Evolutionary conservation across 2,888 invertebrate species (phyloP), one percentile per base, ranked within the genome.

Genomic region (Dryocosmus kuriphilus): DNA sequence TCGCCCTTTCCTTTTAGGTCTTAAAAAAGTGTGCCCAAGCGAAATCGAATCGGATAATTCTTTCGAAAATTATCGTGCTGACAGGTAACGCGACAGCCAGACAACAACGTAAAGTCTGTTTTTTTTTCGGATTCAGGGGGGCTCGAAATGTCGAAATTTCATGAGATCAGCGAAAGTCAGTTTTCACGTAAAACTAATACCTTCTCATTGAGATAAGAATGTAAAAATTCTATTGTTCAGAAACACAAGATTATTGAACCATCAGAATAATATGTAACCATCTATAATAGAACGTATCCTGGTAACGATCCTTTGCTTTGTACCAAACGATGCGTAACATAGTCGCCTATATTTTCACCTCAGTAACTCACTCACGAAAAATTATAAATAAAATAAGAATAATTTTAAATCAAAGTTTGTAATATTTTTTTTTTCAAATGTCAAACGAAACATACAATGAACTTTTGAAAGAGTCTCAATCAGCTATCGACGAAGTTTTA

Each of bases 391-490:
- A n/a, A 3, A n/a, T 51, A 51, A n/a, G 2, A 51, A 51, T 51
- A 2, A 51, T 51, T 51, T 51, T 3, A 2, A 51, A 3, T 5
- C 9, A 9, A 51, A 51, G 51, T 22, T 51, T 9, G 0, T 9
- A n/a, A 41, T 22, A 22, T 38, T 67, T 24, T 22, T 24, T 22
- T 24, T 35, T 41, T n/a, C 0, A 32, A 79, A 97, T 97, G 97
- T 96, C 97, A 0, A 96, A 95, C 86, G 92, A 92, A 88, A 95
- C 95, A 0, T 97, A 96, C 88, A 94, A 95, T 81, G 93, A 94
- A 80, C 89, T 96, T 73, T 95, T 97, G 93, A 92, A 93, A 74
- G 93, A 94, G 79, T 93, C 95, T 0, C 94, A 95, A 87, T 87
- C 88, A 35, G 91, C 92, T 65, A 87, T 94, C 11, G 92, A 93